Conservation (phyloP, 2,888 invertebrate species). For the Thera obeliscata region DNA sequence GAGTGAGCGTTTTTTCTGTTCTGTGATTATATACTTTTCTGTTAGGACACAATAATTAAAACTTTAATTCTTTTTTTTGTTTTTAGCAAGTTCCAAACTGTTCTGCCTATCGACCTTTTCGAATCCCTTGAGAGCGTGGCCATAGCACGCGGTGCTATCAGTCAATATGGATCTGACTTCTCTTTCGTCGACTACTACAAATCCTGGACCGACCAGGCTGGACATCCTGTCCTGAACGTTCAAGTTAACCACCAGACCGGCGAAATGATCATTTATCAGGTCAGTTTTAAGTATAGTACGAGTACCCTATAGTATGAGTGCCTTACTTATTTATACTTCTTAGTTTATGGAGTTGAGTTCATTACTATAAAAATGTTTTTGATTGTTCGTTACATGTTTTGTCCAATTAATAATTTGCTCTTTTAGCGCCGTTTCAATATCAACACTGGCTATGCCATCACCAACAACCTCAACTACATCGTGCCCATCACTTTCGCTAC, state of each 20-base stretch:
- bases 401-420: constrained; percentile 31
- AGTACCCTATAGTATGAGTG: too few species aligned
- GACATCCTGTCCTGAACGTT: constrained; percentile 85
- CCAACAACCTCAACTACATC: constrained; percentile 61
- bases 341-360: too few species aligned
- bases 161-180: constrained; percentile 64
- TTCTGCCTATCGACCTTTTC: constrained; percentile 80
- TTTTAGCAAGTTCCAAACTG: constrained; percentile 66
- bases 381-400: too few species aligned
- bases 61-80: constrained; percentile 1
- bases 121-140: constrained; percentile 68
- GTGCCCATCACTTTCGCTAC: constrained; percentile 74
- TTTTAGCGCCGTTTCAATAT: constrained; percentile 79
- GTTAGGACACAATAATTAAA: background rate
- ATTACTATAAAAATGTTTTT: too few species aligned
- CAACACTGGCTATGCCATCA: constrained; percentile 62
- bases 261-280: constrained; percentile 73
- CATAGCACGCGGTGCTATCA: constrained; percentile 52
- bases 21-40: background rate
- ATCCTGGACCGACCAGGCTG: constrained; percentile 84
- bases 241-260: constrained; percentile 73
- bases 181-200: constrained; percentile 70
- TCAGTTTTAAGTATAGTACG: constrained; percentile 39
- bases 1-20: too few species aligned
- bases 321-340: too few species aligned